Conservation (phyloP, 2,888 invertebrate species). For the Mythimna impura region DNA sequence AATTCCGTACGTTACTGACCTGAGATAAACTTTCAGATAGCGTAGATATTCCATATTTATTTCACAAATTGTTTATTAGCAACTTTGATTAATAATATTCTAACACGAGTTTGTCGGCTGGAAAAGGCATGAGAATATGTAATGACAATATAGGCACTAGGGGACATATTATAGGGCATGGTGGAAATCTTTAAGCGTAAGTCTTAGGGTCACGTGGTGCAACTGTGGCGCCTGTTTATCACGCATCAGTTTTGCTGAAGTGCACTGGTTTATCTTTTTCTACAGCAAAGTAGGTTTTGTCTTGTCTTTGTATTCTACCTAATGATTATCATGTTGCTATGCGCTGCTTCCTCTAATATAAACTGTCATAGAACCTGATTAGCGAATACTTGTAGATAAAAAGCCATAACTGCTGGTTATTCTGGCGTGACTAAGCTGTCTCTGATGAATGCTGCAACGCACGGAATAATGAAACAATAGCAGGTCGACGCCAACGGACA, state of each 20-base stretch:
- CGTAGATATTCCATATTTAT: slow-evolving; percentile 75
- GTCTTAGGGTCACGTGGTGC: neutral
- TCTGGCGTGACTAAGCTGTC: neutral
- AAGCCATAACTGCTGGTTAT: slow-evolving; percentile 1
- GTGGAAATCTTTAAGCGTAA: slow-evolving; percentile 31
- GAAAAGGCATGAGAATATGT: slow-evolving; percentile 59
- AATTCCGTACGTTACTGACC: slow-evolving; percentile 82
- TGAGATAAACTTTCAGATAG: slow-evolving; percentile 83
- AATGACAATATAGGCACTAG: slow-evolving; percentile 26
- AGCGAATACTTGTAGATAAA: neutral
- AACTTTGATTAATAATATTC: slow-evolving; percentile 62
- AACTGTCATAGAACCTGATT: neutral
- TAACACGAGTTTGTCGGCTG: slow-evolving; percentile 75
- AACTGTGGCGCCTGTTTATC: slow-evolving; percentile 25
- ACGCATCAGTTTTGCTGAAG: slow-evolving; percentile 4
- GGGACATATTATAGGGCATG: slow-evolving; percentile 15
- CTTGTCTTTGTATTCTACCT: neutral
- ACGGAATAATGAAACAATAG: neutral
- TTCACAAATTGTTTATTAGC: slow-evolving; percentile 76
- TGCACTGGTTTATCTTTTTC: slow-evolving; percentile 10
- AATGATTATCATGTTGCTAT: neutral
- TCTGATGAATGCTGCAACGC: neutral
- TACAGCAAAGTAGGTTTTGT: neutral
- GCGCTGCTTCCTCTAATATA: neutral
- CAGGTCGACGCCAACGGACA: neutral